Conservation (phyloP, 2,797 vertebrate species). For the Gephyroberyx darwinii region DNA sequence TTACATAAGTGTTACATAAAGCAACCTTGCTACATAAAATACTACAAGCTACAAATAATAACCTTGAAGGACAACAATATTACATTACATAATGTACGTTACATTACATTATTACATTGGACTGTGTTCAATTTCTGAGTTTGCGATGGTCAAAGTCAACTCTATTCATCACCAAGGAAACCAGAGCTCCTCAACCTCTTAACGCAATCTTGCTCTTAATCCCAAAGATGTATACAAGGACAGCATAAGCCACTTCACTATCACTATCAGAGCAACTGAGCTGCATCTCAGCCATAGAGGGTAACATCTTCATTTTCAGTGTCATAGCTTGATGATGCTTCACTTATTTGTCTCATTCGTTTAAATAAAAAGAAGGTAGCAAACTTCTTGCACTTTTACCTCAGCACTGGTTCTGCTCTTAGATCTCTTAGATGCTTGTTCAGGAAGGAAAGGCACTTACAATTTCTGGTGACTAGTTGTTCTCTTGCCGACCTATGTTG, state of each 20-base stretch:
- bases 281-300: not conserved
- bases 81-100: too few species aligned
- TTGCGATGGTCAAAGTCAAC: not conserved
- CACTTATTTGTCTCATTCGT: too few species aligned
- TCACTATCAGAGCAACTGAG: not conserved
- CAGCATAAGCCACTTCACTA: not conserved
- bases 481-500: too few species aligned
- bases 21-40: not conserved
- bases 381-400: too few species aligned
- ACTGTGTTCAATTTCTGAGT: not conserved
- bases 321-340: too few species aligned
- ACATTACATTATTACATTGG: too few species aligned
- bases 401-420: too few species aligned
- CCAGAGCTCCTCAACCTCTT: not conserved
- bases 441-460: too few species aligned
- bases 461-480: too few species aligned
- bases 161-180: not conserved
- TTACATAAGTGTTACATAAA: not conserved
- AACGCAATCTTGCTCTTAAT: not conserved
- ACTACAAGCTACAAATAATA: not conserved
- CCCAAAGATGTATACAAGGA: not conserved
- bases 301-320: not conserved
- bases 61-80: not conserved
- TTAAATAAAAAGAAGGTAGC: too few species aligned
- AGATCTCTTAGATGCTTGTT: too few species aligned